A percentile compares a stretch with the other conserved stretches of the same genome.
Evolutionary conservation across 30 jellyfish, hydroid and myxozoan genomes (phyloP).

Genomic region (Mastigias papua): DNA sequence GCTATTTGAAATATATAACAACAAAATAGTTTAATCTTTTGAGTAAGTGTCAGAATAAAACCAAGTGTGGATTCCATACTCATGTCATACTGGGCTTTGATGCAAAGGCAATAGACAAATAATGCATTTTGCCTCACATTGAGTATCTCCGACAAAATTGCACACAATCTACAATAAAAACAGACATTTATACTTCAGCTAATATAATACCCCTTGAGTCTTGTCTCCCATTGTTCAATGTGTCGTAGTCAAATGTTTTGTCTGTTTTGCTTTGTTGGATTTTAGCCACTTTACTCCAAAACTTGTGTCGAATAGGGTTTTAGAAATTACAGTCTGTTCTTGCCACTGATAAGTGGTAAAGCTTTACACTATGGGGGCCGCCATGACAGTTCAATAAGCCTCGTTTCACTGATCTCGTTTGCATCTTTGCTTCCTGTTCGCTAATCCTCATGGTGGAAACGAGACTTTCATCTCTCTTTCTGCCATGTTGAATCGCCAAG

Average conservation of each 20-base stretch:
- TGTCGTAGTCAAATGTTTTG: neutral
- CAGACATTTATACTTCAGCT: too few species aligned
- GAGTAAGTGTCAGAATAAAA: too few species aligned
- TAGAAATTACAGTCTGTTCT: neutral
- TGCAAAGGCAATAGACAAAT: too few species aligned
- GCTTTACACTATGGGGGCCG: conserved; percentile 20
- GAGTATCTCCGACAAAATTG: too few species aligned
- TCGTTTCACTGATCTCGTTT: neutral
- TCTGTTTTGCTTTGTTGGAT: neutral
- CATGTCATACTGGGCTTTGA: too few species aligned
- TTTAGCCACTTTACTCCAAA: neutral
- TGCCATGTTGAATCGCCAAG: conserved; percentile 6
- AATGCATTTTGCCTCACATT: too few species aligned
- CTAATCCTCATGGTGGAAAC: neutral
- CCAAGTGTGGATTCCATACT: too few species aligned
- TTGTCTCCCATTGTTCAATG: neutral
- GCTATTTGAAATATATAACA: too few species aligned
- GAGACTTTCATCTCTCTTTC: conserved; percentile 15
- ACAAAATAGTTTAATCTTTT: too few species aligned
- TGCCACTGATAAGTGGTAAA: neutral
- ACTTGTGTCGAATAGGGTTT: neutral
- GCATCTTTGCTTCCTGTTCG: neutral
- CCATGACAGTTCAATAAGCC: conserved; percentile 21
- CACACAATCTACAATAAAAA: too few species aligned
- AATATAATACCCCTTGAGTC: neutral